Percentiles rank a stretch among this genome's conserved stretches.
Evolutionary conservation across 2,113 vertebrate species (phyloP).

Genomic region (Ageneiosus marmoratus): DNA sequence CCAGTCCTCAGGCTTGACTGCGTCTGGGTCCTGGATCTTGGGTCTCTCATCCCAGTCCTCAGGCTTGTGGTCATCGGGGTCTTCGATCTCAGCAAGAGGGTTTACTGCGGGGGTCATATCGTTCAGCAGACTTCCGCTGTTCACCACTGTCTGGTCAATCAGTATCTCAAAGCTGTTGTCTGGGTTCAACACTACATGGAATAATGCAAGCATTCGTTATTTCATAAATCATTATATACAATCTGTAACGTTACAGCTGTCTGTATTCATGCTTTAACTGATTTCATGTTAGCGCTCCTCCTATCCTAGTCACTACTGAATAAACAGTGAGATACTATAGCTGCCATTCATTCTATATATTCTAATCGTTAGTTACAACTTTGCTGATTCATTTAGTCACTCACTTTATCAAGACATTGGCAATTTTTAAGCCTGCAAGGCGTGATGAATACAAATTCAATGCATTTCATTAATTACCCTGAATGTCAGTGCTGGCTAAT

Average conservation of each 20-base stretch:
- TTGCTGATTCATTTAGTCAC: background rate
- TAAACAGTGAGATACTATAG: background rate
- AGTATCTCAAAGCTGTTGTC: constrained; percentile 95
- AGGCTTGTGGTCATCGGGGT: constrained; percentile 92
- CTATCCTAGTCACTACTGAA: background rate
- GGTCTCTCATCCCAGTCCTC: constrained; percentile 98
- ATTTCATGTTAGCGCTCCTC: background rate
- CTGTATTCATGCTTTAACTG: background rate
- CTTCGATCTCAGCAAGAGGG: constrained; percentile 91
- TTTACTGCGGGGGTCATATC: constrained; percentile 93
- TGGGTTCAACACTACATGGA: constrained; percentile 86
- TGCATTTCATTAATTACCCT: no score
- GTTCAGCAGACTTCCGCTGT: constrained; percentile 87
- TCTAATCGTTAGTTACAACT: no score
- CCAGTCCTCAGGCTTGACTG: constrained; percentile 95
- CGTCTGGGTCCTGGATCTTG: constrained; percentile 93
- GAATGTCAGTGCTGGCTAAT: background rate
- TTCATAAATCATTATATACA: background rate
- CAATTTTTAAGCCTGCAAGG: background rate
- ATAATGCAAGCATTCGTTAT: background rate
- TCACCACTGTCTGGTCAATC: constrained; percentile 90
- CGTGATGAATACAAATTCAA: background rate
- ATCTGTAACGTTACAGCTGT: background rate
- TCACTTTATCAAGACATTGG: background rate
- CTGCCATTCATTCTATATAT: background rate